phyloP scores from a whole-genome alignment of 2,797 vertebrate species.

The Chloroceryle inda region DNA sequence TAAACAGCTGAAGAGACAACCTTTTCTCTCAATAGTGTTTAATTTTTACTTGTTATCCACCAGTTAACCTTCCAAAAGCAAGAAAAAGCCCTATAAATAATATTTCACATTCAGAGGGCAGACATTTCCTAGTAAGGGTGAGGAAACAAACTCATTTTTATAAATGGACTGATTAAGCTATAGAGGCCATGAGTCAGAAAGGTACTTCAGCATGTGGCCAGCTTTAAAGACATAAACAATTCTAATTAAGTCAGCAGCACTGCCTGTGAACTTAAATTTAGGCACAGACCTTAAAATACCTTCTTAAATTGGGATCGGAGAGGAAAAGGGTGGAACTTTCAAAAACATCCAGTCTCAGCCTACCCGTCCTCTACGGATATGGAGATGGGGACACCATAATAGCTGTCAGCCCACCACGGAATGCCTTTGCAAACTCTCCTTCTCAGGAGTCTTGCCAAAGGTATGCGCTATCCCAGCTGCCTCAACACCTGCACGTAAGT shows the following conservation, averaged over 20 bases:
- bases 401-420: not conserved
- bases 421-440: not conserved
- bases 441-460: not conserved
- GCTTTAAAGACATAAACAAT: constrained; percentile 63
- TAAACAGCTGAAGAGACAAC: constrained; percentile 2
- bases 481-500: not conserved
- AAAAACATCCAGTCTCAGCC: not conserved
- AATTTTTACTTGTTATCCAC: not conserved
- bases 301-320: constrained; percentile 42
- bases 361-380: not conserved
- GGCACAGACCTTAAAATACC: constrained; percentile 39
- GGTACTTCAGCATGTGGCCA: constrained; percentile 6
- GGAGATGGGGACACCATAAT: accelerated
- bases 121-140: constrained; percentile 32
- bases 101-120: constrained; percentile 28
- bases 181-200: constrained; percentile 63
- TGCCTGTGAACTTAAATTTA: constrained; percentile 49
- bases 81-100: constrained; percentile 26
- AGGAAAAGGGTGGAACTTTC: not conserved
- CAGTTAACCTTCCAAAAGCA: not conserved
- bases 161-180: constrained; percentile 54
- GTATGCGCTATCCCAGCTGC: accelerated
- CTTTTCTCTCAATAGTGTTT: not conserved
- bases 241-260: constrained; percentile 52
- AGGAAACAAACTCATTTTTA: constrained; percentile 50